These are phyloP conservation scores for Danio kyathit DNA, from an alignment of 2,797 vertebrate genomes.

Conservation along the genomic window DNA sequence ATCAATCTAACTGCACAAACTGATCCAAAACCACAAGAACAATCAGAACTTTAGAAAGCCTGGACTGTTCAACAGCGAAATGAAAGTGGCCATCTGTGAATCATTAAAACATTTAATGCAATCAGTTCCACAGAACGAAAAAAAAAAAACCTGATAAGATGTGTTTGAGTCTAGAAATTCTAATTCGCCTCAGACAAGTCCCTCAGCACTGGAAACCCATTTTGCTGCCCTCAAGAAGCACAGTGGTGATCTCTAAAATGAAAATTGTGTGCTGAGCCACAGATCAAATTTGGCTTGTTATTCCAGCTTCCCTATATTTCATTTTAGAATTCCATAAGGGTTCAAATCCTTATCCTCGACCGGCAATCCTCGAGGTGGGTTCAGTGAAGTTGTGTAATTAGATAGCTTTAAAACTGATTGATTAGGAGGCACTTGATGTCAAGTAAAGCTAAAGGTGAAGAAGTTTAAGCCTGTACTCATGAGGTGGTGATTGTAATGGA, in stretches of 20 bases:
- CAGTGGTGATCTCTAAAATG: slow-evolving; percentile 31
- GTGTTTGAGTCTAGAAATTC: background rate
- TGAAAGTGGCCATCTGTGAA: slow-evolving; percentile 12
- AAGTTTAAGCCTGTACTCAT: slow-evolving; percentile 55
- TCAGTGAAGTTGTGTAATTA: slow-evolving; percentile 52
- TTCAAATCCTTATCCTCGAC: slow-evolving; percentile 31
- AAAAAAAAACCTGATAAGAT: slow-evolving; percentile 6
- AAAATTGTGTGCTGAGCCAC: slow-evolving; percentile 25
- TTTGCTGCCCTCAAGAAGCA: slow-evolving; percentile 13
- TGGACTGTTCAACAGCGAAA: background rate
- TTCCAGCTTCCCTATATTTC: slow-evolving; percentile 30
- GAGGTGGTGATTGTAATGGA: slow-evolving; percentile 45
- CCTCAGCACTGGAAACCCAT: slow-evolving; percentile 7
- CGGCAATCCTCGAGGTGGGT: slow-evolving; percentile 15
- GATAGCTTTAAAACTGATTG: slow-evolving; percentile 42
- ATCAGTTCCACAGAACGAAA: slow-evolving; percentile 17
- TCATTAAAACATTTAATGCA: slow-evolving; percentile 6
- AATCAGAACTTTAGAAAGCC: background rate
- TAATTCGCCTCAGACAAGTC: slow-evolving; percentile 19
- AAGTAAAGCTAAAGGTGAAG: slow-evolving; percentile 52
- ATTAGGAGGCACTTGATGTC: slow-evolving; percentile 36
- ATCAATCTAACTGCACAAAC: background rate
- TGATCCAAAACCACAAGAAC: background rate
- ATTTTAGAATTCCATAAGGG: slow-evolving; percentile 32
- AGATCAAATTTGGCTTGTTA: slow-evolving; percentile 46